Conservation (phyloP, 1,140 invertebrate genomes). For the Lepidurus arcticus region DNA sequence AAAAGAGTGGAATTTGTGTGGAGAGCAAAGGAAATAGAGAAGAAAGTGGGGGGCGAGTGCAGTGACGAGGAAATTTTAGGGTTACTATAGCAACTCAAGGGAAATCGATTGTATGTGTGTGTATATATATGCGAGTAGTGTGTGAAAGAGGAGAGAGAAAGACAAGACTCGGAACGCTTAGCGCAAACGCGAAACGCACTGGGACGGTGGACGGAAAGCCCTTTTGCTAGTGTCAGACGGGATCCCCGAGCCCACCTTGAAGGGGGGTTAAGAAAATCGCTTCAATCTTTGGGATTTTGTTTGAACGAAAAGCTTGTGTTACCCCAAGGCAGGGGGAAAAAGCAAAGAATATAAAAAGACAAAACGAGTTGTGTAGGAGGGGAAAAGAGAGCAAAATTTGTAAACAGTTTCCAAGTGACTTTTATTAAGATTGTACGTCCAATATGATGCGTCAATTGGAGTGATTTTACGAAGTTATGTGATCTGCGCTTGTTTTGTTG, state of each 20-base stretch:
- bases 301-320: too few relatives aligned
- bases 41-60: conserved; percentile 1
- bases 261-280: neutral
- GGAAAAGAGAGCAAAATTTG: too few relatives aligned
- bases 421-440: too few relatives aligned
- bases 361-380: too few relatives aligned
- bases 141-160: neutral
- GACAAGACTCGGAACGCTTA: neutral
- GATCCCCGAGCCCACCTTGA: conserved; percentile 12
- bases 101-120: neutral
- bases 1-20: conserved; percentile 19
- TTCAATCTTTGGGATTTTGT: neutral
- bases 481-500: neutral
- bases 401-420: too few relatives aligned
- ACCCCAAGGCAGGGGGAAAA: too few relatives aligned
- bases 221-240: conserved; percentile 8
- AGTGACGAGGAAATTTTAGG: neutral
- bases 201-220: neutral
- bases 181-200: conserved; percentile 17
- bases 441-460: neutral
- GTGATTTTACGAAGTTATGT: neutral
- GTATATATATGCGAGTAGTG: neutral
- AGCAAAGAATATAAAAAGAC: too few relatives aligned
- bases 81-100: conserved; percentile 10
- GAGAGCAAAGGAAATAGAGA: neutral